Evolutionary conservation across 2,888 invertebrate species (phyloP).

Genomic region (Mimumesa dahlbomi): DNA sequence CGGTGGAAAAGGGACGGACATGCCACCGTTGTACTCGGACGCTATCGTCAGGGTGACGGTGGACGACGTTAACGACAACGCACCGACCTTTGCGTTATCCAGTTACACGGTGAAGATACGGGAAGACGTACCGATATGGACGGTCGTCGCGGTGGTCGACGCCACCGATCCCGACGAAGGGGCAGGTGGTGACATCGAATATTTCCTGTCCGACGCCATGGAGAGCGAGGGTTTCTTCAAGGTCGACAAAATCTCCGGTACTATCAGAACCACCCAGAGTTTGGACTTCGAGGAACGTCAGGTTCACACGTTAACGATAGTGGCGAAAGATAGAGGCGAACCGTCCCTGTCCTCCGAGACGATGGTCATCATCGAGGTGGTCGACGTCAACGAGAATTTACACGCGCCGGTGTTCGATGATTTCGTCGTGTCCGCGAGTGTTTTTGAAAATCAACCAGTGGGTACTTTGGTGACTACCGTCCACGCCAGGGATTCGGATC

Average conservation of each 20-base stretch:
- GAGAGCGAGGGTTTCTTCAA: constrained; percentile 87
- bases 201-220: constrained; percentile 87
- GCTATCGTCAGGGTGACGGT: constrained; percentile 91
- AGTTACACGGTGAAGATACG: constrained; percentile 90
- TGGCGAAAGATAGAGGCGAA: constrained; percentile 92
- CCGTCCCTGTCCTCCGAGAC: constrained; percentile 91
- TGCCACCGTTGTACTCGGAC: constrained; percentile 86
- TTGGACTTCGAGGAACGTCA: constrained; percentile 95
- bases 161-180: constrained; percentile 94
- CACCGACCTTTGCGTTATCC: constrained; percentile 89
- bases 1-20: constrained; percentile 83
- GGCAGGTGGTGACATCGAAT: constrained; percentile 89
- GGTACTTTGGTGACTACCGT: constrained; percentile 90
- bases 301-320: constrained; percentile 92
- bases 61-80: constrained; percentile 95
- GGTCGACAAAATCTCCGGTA: constrained; percentile 92
- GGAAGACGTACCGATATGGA: constrained; percentile 94
- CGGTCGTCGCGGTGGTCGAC: constrained; percentile 91
- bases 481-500: constrained; percentile 90
- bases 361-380: constrained; percentile 91
- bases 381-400: constrained; percentile 97
- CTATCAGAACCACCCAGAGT: constrained; percentile 88
- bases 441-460: constrained; percentile 90
- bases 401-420: constrained; percentile 91
- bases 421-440: constrained; percentile 88